Evolutionary conservation across 2,113 vertebrate species (phyloP), one percentile per base, ranked within the genome.

Genomic region (Chamaetylas fuelleborni): DNA sequence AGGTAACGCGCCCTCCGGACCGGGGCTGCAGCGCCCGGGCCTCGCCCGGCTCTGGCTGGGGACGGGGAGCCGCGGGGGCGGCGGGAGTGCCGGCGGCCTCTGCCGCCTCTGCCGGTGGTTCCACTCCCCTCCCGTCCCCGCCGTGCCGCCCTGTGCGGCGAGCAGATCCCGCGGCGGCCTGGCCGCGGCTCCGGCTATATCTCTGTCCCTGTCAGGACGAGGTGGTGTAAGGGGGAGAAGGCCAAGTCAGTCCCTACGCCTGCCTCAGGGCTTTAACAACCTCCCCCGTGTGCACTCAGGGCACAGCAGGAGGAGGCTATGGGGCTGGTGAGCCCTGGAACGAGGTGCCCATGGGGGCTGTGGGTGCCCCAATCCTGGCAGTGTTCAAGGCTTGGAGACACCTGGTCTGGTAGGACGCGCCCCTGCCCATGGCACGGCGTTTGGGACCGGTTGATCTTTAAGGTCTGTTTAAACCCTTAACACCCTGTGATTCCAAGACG

Each of bases 251-350:
- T 23, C 8, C 5, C 18, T 5, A 2, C 2, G 17, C 10, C 16
- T 40, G 43, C 23, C 47, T 23, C 13, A 0, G 6, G 11, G 83
- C n/a, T 47, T 60, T 47, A 25, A 2, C 15, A 9, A 34, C 24
- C 6, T 16, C 6, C 5, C 7, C 11, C 1, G 1, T 22, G 25
- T 33, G 26, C 26, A 0, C 4, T 48, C 8, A 1, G 33, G 28
- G 47, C 42, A 31, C 20, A 40, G 5, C 22, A 17, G n/a, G n/a
- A 18, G 38, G 38, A n/a, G n/a, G 38, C 38, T 38, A 10, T 10
- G 38, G 38, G 38, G 38, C 38, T 38, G 10, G 38, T 38, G 38
- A 38, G 38, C 70, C 17, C 24, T 61, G 54, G 40, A 26, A 40
- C 25, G 34, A 10, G 29, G 7, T 69, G 9, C 14, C 7, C 17